Base-by-base conservation (phyloP, 2,888 invertebrate genomes). In the Epistrophe eligans region DNA sequence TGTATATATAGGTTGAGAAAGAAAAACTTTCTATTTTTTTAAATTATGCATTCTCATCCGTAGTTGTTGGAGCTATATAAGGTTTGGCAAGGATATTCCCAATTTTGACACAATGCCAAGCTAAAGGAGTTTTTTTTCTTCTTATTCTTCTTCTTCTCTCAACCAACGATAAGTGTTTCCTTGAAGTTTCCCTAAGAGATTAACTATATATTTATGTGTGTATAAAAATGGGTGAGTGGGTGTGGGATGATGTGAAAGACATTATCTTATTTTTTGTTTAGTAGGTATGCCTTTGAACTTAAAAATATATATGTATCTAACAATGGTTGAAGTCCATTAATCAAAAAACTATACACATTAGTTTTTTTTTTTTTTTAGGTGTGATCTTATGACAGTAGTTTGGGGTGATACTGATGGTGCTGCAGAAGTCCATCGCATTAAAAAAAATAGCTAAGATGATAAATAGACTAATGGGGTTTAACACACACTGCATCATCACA, bases 311-410 rank as follows among this genome's bases (percentile, higher is more conserved):
- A 76, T 62, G 64, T 50, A 62, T 15, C 67, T 15, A 35, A 76
- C 62, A 57, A 76, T 58, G 72, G 52, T 48, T 74, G 35, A 40
- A 55, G 84, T 58, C 66, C 74, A 84, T 84, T 84, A 80, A 80
- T 84, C 80, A 84, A 84, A 84, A 74, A 77, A 35, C 6, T 35
- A 62, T 8, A 50, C 43, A 43, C 70, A 60, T 60, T 60, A 60
- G 38, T 60, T 40, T 0, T 40, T 60, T 52, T 43, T 17, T 48
- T 35, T n/a, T 24, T 24, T 45, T 57, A 13, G 45, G 40, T 80
- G 45, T 40, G 60, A 73, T 74, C 84, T 79, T 84, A 71, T 76
- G 84, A 80, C 70, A 76, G 76, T 84, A 80, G 67, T 40, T 70
- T 70, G 38, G 40, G 70, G 70, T 67, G 67, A 38, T 67, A 45